phyloP scores from a whole-genome alignment of 2,113 vertebrate genomes.

The Chrysochloris asiatica region DNA sequence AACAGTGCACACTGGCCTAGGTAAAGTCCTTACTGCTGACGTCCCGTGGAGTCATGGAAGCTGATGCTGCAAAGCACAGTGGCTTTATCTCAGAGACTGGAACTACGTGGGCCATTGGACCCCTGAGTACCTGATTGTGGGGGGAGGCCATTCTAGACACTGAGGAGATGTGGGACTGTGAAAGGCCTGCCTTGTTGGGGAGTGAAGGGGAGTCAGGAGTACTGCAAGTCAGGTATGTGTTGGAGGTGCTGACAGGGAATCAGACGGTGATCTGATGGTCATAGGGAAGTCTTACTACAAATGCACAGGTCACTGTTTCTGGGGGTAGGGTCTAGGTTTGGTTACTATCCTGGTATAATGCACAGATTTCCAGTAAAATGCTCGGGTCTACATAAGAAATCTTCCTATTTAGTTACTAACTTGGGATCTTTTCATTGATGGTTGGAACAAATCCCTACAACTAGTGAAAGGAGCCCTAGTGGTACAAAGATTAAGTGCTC shows the following conservation, averaged over 20 bases:
- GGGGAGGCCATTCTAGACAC: background rate
- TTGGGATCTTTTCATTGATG: background rate
- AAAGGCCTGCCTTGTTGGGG: background rate
- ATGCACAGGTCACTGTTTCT: background rate
- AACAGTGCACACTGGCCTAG: background rate
- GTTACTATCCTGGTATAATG: background rate
- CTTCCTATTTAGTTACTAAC: background rate
- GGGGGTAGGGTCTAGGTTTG: background rate
- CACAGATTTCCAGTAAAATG: background rate
- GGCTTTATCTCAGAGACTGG: background rate
- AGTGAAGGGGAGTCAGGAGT: fast-evolving
- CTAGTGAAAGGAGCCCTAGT: background rate
- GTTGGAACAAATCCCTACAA: background rate
- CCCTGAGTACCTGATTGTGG: background rate
- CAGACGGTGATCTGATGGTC: fast-evolving
- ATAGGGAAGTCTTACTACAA: fast-evolving
- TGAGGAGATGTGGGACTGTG: fast-evolving
- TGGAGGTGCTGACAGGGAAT: background rate
- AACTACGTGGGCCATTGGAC: fast-evolving
- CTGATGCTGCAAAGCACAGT: too few species aligned
- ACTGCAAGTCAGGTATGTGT: background rate
- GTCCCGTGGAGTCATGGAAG: fast-evolving
- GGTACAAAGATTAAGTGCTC: background rate
- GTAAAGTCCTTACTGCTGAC: fast-evolving
- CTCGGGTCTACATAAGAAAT: background rate